Base-by-base conservation (phyloP, 1,140 invertebrate species). In the Leptinotarsa defecta region DNA sequence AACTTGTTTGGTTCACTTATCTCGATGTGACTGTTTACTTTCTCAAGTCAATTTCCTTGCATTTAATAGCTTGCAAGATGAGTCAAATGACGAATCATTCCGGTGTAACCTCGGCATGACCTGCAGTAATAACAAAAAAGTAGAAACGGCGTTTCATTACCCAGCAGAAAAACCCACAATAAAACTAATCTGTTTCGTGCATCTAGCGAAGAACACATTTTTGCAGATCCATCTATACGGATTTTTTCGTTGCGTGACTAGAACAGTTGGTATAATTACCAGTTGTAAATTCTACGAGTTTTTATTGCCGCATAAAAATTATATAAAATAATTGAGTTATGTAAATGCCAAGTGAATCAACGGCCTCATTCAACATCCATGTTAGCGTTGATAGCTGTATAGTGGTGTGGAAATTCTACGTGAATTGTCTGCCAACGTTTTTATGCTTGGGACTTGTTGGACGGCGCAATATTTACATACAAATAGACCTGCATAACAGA, bases 161-260 rank as follows among this genome's bases (percentile, higher is more conserved):
- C 52, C 15, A 19, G n/a, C 52, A 57, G n/a, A 57, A 57, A 57
- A 57, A 57, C 52, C 52, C 52, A 57, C 52, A 57, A 57, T 57
- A 57, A 57, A 57, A 57, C 15, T 57, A 57, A 57, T 57, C 52
- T 57, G 52, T 57, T 57, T 57, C 52, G 52, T 57, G 52, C 52
- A 57, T 57, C 52, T 57, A 13, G 17, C 52, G 52, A 4, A 19
- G 52, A 57, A 57, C n/a, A 57, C 52, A 57, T 57, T 57, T 57
- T 57, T 57, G 52, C 52, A 57, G 52, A 57, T 57, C 52, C 52
- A 57, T 57, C 52, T 57, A 17, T 57, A 57, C 52, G 4, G 52
- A 19, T 17, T 57, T 57, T 57, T 57, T n/a, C 15, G 52, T 57
- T 57, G 52, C 52, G 52, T 57, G 52, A 57, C 52, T 57, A 57